Evolutionary conservation across 2,797 vertebrate genomes (phyloP).

Genomic region (Syngnathus rostellatus): DNA sequence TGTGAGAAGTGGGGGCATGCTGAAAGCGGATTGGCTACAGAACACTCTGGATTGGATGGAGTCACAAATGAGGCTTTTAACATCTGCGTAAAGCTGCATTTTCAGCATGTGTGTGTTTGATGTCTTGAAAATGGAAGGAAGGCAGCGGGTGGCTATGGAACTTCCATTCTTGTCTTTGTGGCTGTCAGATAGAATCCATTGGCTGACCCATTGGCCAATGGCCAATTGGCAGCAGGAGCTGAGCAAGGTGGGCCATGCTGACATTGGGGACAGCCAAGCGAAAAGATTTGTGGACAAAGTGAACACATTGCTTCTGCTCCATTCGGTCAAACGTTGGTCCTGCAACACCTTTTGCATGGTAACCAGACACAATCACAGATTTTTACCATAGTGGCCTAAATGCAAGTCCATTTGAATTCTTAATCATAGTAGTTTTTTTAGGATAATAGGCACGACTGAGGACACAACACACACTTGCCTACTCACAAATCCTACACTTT

Average conservation of each 20-base stretch:
- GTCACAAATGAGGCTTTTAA: constrained; percentile 51
- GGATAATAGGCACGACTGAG: not conserved
- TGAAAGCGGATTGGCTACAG: not conserved
- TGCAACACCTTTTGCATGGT: constrained; percentile 19
- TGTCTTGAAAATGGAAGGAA: constrained; percentile 36
- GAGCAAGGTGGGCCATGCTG: constrained; percentile 43
- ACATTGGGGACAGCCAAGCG: constrained; percentile 46
- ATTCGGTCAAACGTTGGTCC: constrained; percentile 30
- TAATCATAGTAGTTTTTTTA: not conserved
- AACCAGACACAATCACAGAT: not conserved
- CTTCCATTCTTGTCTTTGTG: constrained; percentile 10
- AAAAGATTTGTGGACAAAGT: constrained; percentile 58
- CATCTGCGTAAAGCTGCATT: constrained; percentile 49
- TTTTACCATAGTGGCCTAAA: not conserved
- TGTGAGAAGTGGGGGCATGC: constrained; percentile 11
- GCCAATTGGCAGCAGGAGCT: constrained; percentile 61
- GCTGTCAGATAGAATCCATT: constrained; percentile 49
- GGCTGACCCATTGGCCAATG: constrained; percentile 57
- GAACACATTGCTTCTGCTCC: constrained; percentile 51
- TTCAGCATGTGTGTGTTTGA: constrained; percentile 43
- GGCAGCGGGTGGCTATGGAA: constrained; percentile 17
- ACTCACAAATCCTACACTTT: not conserved
- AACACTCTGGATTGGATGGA: constrained; percentile 47
- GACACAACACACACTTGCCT: not conserved
- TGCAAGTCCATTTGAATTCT: not conserved